These are phyloP conservation scores for Keiferia lycopersicella DNA, from an alignment of 2,888 invertebrate species.

Conservation along the genomic window DNA sequence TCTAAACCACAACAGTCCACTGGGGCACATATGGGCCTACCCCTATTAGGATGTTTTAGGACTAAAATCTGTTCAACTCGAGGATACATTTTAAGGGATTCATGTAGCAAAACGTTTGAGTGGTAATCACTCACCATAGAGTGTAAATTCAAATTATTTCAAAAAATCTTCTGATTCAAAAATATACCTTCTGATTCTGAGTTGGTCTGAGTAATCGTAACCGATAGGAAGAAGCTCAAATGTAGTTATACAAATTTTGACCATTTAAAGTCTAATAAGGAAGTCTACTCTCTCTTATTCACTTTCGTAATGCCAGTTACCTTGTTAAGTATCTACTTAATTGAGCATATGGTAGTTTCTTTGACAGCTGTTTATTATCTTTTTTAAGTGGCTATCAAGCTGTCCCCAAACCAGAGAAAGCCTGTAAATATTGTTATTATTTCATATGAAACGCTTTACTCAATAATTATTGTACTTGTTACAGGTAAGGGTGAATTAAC, in stretches of 20 bases:
- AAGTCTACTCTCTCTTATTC: constrained; percentile 14
- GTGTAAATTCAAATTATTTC: too few species aligned
- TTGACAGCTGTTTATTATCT: constrained; percentile 15
- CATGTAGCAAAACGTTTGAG: too few species aligned
- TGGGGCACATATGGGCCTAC: too few species aligned
- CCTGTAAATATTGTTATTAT: background rate
- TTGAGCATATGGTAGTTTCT: constrained; percentile 7
- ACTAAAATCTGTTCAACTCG: too few species aligned
- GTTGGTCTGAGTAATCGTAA: background rate
- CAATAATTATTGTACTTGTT: constrained; percentile 23
- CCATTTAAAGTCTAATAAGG: constrained; percentile 1
- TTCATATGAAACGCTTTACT: background rate
- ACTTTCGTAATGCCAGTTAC: constrained; percentile 4
- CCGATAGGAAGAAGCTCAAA: background rate
- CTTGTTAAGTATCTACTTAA: constrained; percentile 11
- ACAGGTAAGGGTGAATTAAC: constrained; percentile 27
- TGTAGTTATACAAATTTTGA: background rate
- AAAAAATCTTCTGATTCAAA: too few species aligned
- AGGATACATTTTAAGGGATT: too few species aligned
- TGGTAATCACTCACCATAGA: too few species aligned
- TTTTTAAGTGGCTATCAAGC: constrained; percentile 2
- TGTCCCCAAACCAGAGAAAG: background rate
- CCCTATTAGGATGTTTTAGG: too few species aligned
- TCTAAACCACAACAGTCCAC: too few species aligned
- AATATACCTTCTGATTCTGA: background rate